A percentile compares a stretch with the other conserved stretches of the same genome.
Evolutionary conservation across 2,113 vertebrate species (phyloP).

Genomic region (Rhodinocichla rosea): DNA sequence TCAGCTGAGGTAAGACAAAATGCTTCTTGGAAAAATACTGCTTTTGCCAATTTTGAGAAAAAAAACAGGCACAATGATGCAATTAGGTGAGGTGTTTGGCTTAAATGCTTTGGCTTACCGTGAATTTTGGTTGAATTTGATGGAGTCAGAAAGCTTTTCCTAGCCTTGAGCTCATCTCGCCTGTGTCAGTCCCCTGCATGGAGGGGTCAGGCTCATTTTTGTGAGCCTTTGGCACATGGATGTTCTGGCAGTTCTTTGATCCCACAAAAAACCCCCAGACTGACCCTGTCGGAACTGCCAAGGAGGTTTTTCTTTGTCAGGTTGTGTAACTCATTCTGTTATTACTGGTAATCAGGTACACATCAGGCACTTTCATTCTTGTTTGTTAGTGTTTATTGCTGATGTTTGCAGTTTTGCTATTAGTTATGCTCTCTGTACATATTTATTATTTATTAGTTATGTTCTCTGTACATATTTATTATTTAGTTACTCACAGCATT

Average conservation of each 20-base stretch:
- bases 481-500: background rate
- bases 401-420: background rate
- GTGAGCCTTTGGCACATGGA: background rate
- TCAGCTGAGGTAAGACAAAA: background rate
- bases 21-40: background rate
- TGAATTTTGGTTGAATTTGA: background rate
- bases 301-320: background rate
- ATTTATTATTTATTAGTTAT: background rate
- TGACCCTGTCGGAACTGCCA: background rate
- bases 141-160: background rate
- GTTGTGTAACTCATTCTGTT: background rate
- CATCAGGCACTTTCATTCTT: background rate
- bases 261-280: background rate
- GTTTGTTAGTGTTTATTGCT: background rate
- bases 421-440: background rate
- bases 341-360: background rate
- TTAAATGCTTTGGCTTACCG: background rate
- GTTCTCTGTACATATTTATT: background rate
- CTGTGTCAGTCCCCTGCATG: accelerated
- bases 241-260: background rate
- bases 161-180: background rate
- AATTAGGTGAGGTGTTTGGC: background rate
- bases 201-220: background rate
- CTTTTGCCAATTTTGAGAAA: background rate
- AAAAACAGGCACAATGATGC: background rate